Evolutionary conservation across 1,140 invertebrate genomes (phyloP).

Genomic region (Marisa cornuarietis): DNA sequence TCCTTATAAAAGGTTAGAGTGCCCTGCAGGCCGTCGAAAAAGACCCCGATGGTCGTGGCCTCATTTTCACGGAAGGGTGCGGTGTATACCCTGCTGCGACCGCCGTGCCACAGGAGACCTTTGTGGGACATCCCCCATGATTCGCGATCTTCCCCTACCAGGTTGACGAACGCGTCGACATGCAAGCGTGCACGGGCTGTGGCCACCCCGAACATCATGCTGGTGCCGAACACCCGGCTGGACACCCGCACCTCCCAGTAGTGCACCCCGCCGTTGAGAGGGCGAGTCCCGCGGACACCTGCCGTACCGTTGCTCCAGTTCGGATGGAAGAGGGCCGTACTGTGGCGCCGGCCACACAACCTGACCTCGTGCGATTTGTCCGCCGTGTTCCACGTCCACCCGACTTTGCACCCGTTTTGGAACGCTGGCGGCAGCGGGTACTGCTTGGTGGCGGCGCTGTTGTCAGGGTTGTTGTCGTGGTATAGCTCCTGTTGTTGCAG

Average conservation of each 20-base stretch:
- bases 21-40: slow-evolving; percentile 77
- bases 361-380: slow-evolving; percentile 75
- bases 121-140: slow-evolving; percentile 82
- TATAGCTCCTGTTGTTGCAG: neutral
- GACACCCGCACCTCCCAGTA: slow-evolving; percentile 73
- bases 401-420: slow-evolving; percentile 70
- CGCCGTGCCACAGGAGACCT: slow-evolving; percentile 77
- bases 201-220: slow-evolving; percentile 81
- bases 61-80: slow-evolving; percentile 78
- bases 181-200: slow-evolving; percentile 74
- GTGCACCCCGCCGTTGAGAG: slow-evolving; percentile 73
- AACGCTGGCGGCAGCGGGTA: slow-evolving; percentile 22
- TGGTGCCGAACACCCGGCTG: slow-evolving; percentile 76
- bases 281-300: slow-evolving; percentile 73
- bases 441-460: neutral
- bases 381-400: slow-evolving; percentile 75
- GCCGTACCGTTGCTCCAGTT: slow-evolving; percentile 82
- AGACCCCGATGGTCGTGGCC: slow-evolving; percentile 73
- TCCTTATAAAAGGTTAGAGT: slow-evolving; percentile 81
- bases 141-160: slow-evolving; percentile 74
- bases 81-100: slow-evolving; percentile 71
- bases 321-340: slow-evolving; percentile 73
- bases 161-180: slow-evolving; percentile 75
- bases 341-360: slow-evolving; percentile 69
- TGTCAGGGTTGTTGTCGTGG: slow-evolving; percentile 21